A percentile compares a stretch with the other conserved stretches of the same genome.
phyloP scores from a whole-genome alignment of 2,113 vertebrate genomes.

The Chascanopsetta lugubris region DNA sequence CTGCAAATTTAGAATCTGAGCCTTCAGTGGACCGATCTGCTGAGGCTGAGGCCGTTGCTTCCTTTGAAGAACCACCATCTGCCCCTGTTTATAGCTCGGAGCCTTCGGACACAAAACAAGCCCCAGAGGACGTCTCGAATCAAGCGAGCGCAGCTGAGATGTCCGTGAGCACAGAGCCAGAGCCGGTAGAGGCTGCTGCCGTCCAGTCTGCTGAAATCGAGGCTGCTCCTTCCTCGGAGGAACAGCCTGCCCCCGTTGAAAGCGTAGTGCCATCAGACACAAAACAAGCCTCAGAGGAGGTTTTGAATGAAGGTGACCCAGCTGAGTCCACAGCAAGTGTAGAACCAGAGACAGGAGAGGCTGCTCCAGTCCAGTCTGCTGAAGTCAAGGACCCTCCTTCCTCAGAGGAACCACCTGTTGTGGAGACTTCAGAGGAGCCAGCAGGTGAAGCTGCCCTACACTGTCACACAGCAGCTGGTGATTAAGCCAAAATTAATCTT shows the following conservation, averaged over 20 bases:
- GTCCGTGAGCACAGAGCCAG: conserved; percentile 10
- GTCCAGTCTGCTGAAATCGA: neutral
- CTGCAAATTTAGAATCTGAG: conserved; percentile 2
- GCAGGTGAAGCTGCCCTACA: conserved; percentile 38
- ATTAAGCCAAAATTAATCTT: neutral
- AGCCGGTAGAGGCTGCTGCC: neutral
- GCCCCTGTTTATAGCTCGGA: no score
- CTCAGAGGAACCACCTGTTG: conserved; percentile 17
- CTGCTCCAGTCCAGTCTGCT: neutral
- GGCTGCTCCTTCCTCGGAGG: conserved; percentile 11
- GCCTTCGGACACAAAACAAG: neutral
- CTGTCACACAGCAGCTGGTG: neutral
- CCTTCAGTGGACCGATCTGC: neutral
- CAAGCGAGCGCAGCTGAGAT: neutral
- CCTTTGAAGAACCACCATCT: conserved; percentile 25
- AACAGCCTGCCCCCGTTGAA: conserved; percentile 17
- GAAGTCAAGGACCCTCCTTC: neutral
- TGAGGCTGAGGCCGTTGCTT: neutral
- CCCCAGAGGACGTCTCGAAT: neutral
- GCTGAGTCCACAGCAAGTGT: neutral
- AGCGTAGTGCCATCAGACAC: conserved; percentile 3
- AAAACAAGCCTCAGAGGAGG: conserved; percentile 5
- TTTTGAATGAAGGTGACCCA: neutral
- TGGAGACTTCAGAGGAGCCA: conserved; percentile 19
- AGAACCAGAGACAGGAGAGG: conserved; percentile 9